Evolutionary conservation across 2,113 vertebrate species (phyloP), one percentile per base, ranked within the genome.

Genomic region (Sphaerodactylus townsendi): DNA sequence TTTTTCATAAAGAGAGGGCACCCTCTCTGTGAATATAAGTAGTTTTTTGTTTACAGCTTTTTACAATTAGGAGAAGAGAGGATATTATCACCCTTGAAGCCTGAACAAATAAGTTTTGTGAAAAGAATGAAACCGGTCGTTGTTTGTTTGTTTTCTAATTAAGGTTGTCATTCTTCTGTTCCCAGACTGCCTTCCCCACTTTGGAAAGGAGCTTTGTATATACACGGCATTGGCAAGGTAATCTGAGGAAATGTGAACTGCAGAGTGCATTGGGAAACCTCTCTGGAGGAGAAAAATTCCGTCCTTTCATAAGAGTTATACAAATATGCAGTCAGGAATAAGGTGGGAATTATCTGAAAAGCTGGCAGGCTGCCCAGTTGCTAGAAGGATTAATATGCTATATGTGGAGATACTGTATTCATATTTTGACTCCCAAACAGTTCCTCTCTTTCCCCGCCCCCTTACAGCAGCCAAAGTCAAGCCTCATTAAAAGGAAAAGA

Each of bases 251-350:
- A 80, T 2, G 59, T 5, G 3, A 89, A 76, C 72, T 75, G 73
- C 77, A 83, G 80, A 82, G 83, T 62, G 74, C 90, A 91, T 72
- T 30, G 53, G 68, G 33, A 70, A 50, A 79, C 69, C 81, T 64
- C 70, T 50, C 65, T 79, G 11, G 35, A 79, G 62, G 81, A 89
- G 68, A 11, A 92, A 21, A 89, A 83, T 44, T 83, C 79, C 85
- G 82, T 89, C 62, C 81, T 92, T 92, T 91, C 85, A 81, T 78
- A 62, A 85, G 56, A 75, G 15, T 7, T 1, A 0, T 68, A 86
- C 90, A 92, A 92, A 86, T 75, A 69, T 73, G 77, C 76, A 90
- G 84, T 90, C 76, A 90, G 41, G 46, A 93, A 87, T 85, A 92
- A 90, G 72, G 73, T 53, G 76, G 64, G 85, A 90, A 87, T 93